These are phyloP conservation scores for Otis tarda DNA, from an alignment of 2,113 vertebrate species.

Conservation along the genomic window DNA sequence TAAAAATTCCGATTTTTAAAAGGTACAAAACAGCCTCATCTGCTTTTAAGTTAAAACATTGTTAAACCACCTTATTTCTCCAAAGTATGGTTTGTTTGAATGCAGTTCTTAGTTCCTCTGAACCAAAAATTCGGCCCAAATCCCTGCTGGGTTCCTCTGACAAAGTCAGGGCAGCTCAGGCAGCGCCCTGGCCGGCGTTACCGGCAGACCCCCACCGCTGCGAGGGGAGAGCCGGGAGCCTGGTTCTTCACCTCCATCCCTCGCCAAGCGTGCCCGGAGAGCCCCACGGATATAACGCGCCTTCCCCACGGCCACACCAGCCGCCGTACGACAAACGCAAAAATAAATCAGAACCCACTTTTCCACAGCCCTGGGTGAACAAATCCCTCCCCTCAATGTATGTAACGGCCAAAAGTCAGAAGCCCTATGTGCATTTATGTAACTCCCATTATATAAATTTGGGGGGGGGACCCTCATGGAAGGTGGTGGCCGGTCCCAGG, in stretches of 20 bases:
- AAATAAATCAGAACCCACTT: not conserved
- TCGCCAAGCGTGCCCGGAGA: rapidly evolving
- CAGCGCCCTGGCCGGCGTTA: not conserved
- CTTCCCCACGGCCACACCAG: not conserved
- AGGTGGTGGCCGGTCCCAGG: not conserved
- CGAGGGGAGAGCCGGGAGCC: rapidly evolving
- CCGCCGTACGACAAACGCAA: rapidly evolving
- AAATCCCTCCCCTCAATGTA: rapidly evolving
- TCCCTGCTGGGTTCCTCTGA: not conserved
- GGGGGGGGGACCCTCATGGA: not conserved
- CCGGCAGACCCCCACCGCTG: rapidly evolving
- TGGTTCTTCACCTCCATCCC: rapidly evolving
- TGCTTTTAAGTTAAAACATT: not conserved
- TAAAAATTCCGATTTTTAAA: not conserved
- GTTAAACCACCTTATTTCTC: not conserved
- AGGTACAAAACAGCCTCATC: not conserved
- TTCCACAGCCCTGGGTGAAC: not conserved
- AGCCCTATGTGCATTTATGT: rapidly evolving
- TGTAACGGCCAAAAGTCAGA: rapidly evolving
- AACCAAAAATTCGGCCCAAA: not conserved
- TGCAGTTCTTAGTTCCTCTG: not conserved
- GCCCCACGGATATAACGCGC: not conserved
- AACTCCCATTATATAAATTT: not conserved
- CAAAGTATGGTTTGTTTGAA: not conserved
- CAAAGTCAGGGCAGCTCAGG: rapidly evolving